These are phyloP conservation scores for Lacerta bilineata DNA, from an alignment of 2,797 vertebrate species.

Conservation along the genomic window DNA sequence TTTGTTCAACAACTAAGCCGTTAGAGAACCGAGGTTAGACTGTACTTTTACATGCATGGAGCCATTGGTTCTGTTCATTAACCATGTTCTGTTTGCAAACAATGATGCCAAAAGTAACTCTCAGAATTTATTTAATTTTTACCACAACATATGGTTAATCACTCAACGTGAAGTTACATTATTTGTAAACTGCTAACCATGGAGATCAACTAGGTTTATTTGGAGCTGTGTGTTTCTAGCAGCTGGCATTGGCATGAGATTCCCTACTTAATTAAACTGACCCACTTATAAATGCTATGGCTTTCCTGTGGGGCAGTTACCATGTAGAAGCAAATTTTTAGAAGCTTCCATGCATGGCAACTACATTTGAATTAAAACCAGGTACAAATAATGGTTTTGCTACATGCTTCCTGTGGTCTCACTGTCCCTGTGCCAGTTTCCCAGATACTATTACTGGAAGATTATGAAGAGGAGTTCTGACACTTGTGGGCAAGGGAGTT, in stretches of 20 bases:
- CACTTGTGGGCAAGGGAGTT: background rate
- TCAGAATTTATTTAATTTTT: slow-evolving; percentile 4
- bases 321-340: background rate
- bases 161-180: background rate
- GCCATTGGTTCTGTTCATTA: background rate
- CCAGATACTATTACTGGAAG: background rate
- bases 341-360: background rate
- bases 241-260: background rate
- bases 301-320: background rate
- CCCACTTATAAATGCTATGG: background rate
- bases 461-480: background rate
- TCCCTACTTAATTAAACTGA: no score
- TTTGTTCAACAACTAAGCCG: no score
- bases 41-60: background rate
- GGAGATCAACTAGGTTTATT: background rate
- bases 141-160: background rate
- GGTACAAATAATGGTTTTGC: slow-evolving; percentile 18
- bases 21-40: no score
- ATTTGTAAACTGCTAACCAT: background rate
- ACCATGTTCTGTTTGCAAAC: background rate
- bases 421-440: background rate
- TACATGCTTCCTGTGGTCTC: background rate
- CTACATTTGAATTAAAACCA: background rate
- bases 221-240: background rate
- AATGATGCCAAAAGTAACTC: background rate